A percentile compares a stretch with the other conserved stretches of the same genome.
Evolutionary conservation across 2,797 vertebrate genomes (phyloP).

Genomic region (Sebastes iracundus): DNA sequence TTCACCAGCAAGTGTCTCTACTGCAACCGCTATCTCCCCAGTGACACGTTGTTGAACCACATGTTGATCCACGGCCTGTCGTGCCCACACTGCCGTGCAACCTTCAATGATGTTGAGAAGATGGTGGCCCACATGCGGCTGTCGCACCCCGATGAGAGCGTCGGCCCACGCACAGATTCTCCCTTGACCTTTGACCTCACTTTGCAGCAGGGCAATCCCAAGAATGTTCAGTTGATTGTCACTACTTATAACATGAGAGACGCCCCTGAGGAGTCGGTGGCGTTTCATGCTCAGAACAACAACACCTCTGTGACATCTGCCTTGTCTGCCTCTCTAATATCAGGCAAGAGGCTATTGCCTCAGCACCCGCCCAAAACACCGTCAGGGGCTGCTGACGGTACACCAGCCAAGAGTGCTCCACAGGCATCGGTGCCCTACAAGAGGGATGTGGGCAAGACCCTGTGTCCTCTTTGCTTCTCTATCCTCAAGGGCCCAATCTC

Average conservation of each 20-base stretch:
- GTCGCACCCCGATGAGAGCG: conserved; percentile 92
- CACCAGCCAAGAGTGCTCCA: conserved; percentile 85
- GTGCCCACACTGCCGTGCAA: conserved; percentile 95
- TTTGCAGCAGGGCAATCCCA: conserved; percentile 97
- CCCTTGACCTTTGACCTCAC: conserved; percentile 98
- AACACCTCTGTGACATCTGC: conserved; percentile 77
- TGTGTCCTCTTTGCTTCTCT: conserved; percentile 97
- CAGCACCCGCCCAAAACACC: conserved; percentile 84
- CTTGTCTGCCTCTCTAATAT: conserved; percentile 65
- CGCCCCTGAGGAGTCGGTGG: conserved; percentile 94
- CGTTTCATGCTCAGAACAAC: conserved; percentile 94
- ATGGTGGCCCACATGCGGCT: conserved; percentile 97
- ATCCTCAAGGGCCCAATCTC: conserved; percentile 98
- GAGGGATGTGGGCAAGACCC: conserved; percentile 96
- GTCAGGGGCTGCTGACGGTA: conserved; percentile 81
- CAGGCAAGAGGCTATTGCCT: conserved; percentile 69
- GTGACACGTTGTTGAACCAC: conserved; percentile 96
- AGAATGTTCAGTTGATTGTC: conserved; percentile 96
- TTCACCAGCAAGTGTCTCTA: conserved; percentile 99
- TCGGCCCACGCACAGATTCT: conserved; percentile 94
- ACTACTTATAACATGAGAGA: conserved; percentile 98
- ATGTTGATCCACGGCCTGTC: conserved; percentile 98
- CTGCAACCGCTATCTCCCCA: conserved; percentile 98
- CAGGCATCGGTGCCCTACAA: conserved; percentile 96
- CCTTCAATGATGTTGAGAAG: conserved; percentile 98